A percentile compares a stretch with the other conserved stretches of the same genome.
Conservation (phyloP, 2,113 vertebrate genomes). For the Pan troglodytes region NHGRI_mPanTro3-v2.1_pri NC_086015.1:196409001-196409500, state of each 20-base stretch:
- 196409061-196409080: neutral
- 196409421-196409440: neutral
- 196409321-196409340: neutral
- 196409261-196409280: neutral
- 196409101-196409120: neutral
- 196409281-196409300: neutral
- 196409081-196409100: neutral
- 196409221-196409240: accelerated
- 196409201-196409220: accelerated
- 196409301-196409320: neutral
- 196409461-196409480: neutral
- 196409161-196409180: neutral
- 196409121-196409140: neutral
- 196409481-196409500: neutral
- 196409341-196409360: neutral
- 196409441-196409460: neutral
- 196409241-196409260: neutral
- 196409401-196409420: neutral
- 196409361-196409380: neutral
- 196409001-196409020: neutral
- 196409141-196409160: neutral
- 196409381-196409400: neutral
- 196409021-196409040: neutral
- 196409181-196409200: too few relatives aligned
- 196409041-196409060: neutral